Conservation (phyloP, 2,797 vertebrate genomes). For the Pagetopsis macropterus region DNA sequence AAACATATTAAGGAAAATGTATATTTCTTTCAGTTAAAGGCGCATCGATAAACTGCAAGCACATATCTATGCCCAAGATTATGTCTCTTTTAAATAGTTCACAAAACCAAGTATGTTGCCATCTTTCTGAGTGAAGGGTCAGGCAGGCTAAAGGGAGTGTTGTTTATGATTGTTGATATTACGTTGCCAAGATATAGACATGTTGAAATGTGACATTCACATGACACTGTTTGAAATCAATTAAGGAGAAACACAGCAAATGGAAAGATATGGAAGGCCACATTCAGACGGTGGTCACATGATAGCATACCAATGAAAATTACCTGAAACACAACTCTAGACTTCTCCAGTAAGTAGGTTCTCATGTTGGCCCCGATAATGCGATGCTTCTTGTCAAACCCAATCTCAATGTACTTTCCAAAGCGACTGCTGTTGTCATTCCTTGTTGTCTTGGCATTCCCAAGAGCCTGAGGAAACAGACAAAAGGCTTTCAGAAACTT, state of each 20-base stretch:
- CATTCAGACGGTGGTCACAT: conserved; percentile 7
- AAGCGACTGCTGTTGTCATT: conserved; percentile 99
- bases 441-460: conserved; percentile 97
- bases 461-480: conserved; percentile 87
- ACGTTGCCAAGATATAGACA: conserved; percentile 9
- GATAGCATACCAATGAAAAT: conserved; percentile 14
- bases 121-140: background rate
- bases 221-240: conserved; percentile 37
- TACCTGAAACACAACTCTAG: conserved; percentile 99
- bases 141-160: background rate
- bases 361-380: conserved; percentile 97
- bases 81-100: background rate
- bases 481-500: background rate
- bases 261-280: background rate
- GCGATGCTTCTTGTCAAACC: conserved; percentile 90
- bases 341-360: conserved; percentile 98
- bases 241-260: conserved; percentile 10
- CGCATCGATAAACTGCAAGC: background rate
- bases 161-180: conserved; percentile 9
- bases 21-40: background rate
- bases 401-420: conserved; percentile 98
- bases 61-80: background rate
- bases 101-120: background rate
- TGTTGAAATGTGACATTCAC: conserved; percentile 7
- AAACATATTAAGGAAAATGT: background rate